phyloP scores from a whole-genome alignment of 2,888 invertebrate species.

The Apotomis capreana region DNA sequence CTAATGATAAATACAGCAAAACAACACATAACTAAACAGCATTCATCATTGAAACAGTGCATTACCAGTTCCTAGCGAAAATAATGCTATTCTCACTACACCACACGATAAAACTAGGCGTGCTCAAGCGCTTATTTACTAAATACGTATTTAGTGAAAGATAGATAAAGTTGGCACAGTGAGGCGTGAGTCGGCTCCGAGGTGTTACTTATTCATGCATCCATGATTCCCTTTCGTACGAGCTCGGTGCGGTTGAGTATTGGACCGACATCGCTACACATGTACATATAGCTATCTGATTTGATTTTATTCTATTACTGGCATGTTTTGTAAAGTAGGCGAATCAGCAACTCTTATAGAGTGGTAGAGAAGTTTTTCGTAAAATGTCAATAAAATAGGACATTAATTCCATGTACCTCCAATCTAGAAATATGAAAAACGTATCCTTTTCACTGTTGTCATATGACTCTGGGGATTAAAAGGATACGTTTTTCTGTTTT shows the following conservation, averaged over 20 bases:
- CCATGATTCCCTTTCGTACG: conserved; percentile 45
- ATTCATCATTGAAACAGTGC: no score
- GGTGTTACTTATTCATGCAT: conserved; percentile 50
- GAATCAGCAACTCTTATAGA: neutral
- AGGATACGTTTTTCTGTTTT: no score
- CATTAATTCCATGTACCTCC: no score
- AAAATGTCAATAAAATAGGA: neutral
- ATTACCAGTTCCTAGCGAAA: no score
- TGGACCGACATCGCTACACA: conserved; percentile 15
- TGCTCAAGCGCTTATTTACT: conserved; percentile 12
- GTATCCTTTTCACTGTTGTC: no score
- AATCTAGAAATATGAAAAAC: no score
- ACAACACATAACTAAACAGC: no score
- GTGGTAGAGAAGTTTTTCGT: neutral
- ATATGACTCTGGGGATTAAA: no score
- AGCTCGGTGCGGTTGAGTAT: conserved; percentile 19
- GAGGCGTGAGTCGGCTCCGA: conserved; percentile 36
- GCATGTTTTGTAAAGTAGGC: neutral
- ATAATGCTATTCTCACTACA: neutral
- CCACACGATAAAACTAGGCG: neutral
- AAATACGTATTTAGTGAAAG: conserved; percentile 21
- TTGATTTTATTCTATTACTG: neutral
- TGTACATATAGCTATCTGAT: neutral
- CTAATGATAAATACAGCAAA: no score
- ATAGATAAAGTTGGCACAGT: conserved; percentile 32